These are phyloP conservation scores for Austrofundulus limnaeus DNA, from an alignment of 2,113 vertebrate species.

Conservation along the genomic window DNA sequence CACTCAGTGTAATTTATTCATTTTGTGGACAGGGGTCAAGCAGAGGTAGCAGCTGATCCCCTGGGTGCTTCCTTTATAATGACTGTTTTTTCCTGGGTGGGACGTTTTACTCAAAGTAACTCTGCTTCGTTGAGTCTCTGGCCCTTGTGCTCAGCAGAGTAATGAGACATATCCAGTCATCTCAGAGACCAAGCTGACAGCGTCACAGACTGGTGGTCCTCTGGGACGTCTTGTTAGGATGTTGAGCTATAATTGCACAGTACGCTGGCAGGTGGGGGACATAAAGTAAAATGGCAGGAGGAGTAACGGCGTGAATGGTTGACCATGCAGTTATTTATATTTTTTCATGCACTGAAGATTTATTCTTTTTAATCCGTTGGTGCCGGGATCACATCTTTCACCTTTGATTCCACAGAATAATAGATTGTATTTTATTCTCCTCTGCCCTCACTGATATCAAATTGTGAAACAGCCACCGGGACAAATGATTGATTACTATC, in stretches of 20 bases:
- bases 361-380: constrained; percentile 4
- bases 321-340: constrained; percentile 18
- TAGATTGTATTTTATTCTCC: constrained; percentile 15
- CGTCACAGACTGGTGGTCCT: constrained; percentile 54
- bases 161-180: constrained; percentile 68
- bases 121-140: constrained; percentile 10
- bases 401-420: constrained; percentile 36
- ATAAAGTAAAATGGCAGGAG: constrained; percentile 40
- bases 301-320: neutral
- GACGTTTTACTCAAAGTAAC: constrained; percentile 38
- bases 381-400: constrained; percentile 5
- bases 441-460: constrained; percentile 22
- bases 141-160: constrained; percentile 44
- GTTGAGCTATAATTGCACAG: constrained; percentile 67
- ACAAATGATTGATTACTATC: constrained; percentile 66
- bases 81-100: constrained; percentile 36
- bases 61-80: constrained; percentile 47
- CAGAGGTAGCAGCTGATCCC: constrained; percentile 35
- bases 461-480: constrained; percentile 23
- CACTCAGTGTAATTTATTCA: constrained; percentile 54
- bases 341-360: constrained; percentile 1
- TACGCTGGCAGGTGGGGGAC: constrained; percentile 35
- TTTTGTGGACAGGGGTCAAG: constrained; percentile 23
- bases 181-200: constrained; percentile 63
- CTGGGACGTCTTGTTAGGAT: constrained; percentile 69